A percentile compares a stretch with the other conserved stretches of the same genome.
Evolutionary conservation across 2,113 vertebrate species (phyloP).

Genomic region (Odontophorus gujanensis): DNA sequence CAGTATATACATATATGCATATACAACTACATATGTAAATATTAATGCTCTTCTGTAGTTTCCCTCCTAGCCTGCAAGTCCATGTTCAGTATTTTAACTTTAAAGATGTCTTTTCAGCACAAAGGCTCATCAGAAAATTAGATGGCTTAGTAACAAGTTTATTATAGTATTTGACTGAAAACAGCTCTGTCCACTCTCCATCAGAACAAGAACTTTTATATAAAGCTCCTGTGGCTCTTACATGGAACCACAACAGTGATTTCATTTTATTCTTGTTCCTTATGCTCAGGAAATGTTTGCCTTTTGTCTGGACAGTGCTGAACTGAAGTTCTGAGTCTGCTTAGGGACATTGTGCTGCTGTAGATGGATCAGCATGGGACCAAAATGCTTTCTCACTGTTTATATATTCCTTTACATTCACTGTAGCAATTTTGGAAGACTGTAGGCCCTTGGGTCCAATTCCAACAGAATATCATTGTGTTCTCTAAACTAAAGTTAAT

Average conservation of each 20-base stretch:
- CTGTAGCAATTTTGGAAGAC: background rate
- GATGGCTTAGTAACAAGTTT: background rate
- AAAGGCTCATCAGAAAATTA: rapidly evolving
- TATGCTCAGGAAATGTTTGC: background rate
- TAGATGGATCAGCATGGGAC: background rate
- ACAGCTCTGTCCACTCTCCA: background rate
- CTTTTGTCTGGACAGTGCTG: background rate
- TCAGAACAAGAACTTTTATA: background rate
- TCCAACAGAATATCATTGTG: background rate
- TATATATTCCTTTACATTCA: background rate
- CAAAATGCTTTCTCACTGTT: background rate
- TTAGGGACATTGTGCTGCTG: background rate
- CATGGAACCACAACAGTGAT: background rate
- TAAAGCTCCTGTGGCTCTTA: background rate
- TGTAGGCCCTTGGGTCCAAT: background rate
- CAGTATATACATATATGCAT: background rate
- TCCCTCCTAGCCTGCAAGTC: background rate
- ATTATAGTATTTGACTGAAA: background rate
- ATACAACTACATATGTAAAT: background rate
- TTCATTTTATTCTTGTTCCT: background rate
- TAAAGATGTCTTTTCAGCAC: background rate
- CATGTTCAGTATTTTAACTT: background rate
- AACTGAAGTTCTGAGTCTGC: background rate
- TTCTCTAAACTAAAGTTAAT: background rate
- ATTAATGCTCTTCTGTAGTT: background rate